Base-by-base conservation (phyloP, 2,113 vertebrate genomes). In the Melanostigma gelatinosum region DNA sequence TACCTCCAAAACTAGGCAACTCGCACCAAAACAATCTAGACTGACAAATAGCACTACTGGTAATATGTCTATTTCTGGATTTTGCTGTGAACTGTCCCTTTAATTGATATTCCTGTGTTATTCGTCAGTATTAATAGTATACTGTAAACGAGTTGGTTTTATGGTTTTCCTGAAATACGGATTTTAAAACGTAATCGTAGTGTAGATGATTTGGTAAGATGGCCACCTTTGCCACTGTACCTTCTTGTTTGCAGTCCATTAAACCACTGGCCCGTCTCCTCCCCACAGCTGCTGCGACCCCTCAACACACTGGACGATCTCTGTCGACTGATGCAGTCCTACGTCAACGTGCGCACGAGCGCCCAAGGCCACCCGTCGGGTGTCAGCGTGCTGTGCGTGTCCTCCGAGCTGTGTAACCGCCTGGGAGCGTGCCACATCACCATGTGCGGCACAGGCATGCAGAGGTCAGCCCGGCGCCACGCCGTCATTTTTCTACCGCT, bases 261-360 rank as follows among this genome's bases (percentile, higher is more conserved):
- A 73, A 75, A 75, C 8, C 11, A 1, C 42, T 76, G 67, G 73
- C 66, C 48, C 36, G 42, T n/a, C 52, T 29, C 10, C 48, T 22
- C 61, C 89, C 32, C 72, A 4, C 83, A 99, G 98, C 95, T 99
- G 44, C 97, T 99, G 75, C 96, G 98, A 24, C 98, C 98, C 61
- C 97, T 99, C 84, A 99, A 99, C 72, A 97, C 98, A 0, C 94
- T 99, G 96, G 98, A 99, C 0, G 97, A 99, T 89, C 97, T 99
- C 3, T 98, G 96, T 82, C 96, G 97, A 44, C 94, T 99, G 54
- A 96, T 99, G 96, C 98, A 99, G 93, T 96, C 96, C 13, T 96
- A 97, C 13, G 88, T 97, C 65, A 95, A 95, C 10, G 87, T 92
- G 75, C 97, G 96, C 38, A 79, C 94, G 0, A 22, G 11, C 0